phyloP scores from a whole-genome alignment of 2,888 invertebrate genomes.

The Hypomecis punctinalis region DNA sequence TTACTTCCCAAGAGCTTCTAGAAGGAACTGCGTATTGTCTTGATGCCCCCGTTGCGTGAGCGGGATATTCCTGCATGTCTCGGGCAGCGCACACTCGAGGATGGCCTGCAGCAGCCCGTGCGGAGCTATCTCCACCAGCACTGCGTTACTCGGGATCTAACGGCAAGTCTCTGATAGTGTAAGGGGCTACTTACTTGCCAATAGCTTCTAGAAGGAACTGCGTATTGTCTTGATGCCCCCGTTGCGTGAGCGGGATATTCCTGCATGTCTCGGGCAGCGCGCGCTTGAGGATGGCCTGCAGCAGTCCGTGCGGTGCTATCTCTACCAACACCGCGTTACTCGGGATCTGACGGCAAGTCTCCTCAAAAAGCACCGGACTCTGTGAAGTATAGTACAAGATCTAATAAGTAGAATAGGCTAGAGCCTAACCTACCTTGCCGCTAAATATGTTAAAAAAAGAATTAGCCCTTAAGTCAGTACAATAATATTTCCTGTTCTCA shows the following conservation, averaged over 20 bases:
- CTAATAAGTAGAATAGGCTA: not conserved
- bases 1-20: too few species aligned
- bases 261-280: constrained; percentile 86
- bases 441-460: too few species aligned
- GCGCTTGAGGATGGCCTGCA: constrained; percentile 94
- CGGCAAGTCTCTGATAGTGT: not conserved
- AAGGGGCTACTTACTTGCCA: constrained; percentile 82
- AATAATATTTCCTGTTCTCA: too few species aligned
- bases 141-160: too few species aligned
- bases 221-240: constrained; percentile 86
- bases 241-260: constrained; percentile 90
- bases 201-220: constrained; percentile 84
- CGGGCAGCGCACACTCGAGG: too few species aligned
- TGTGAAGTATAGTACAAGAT: constrained; percentile 36
- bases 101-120: too few species aligned
- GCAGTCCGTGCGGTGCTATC: constrained; percentile 94
- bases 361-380: constrained; percentile 91
- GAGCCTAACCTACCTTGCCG: too few species aligned
- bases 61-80: too few species aligned
- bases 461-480: too few species aligned
- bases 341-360: constrained; percentile 90
- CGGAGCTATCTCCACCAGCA: too few species aligned
- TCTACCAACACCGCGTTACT: constrained; percentile 92
- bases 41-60: too few species aligned
- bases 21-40: too few species aligned